Conservation (phyloP, 92 coral and sea anemone species). For the Zoanthus gigantus region DNA sequence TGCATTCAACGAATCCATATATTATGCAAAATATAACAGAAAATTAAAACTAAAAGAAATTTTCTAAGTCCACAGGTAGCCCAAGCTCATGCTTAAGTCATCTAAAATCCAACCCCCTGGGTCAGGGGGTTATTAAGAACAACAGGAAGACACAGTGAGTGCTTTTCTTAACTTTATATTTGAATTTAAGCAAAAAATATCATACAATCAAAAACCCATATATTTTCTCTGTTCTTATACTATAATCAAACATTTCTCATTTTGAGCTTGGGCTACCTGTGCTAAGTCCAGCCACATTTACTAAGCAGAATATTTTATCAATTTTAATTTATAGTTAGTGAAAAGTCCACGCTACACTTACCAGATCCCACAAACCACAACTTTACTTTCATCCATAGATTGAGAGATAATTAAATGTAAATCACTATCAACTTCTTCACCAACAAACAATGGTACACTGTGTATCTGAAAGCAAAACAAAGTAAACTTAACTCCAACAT, state of each 20-base stretch:
- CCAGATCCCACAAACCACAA: constrained; percentile 91
- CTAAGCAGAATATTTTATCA: neutral
- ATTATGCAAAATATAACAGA: no score
- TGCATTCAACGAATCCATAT: no score
- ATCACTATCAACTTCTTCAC: constrained; percentile 72
- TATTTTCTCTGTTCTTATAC: no score
- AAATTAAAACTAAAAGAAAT: neutral
- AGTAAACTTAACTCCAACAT: neutral
- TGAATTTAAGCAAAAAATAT: no score
- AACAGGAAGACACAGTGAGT: no score
- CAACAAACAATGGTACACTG: constrained; percentile 74
- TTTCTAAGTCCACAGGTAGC: neutral
- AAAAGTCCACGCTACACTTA: constrained; percentile 20
- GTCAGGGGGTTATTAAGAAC: no score
- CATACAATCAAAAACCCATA: no score
- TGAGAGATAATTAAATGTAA: constrained; percentile 81
- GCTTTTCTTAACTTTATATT: no score
- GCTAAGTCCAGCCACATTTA: neutral
- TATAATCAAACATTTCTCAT: neutral
- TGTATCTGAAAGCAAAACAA: constrained; percentile 64
- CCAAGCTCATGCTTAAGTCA: no score
- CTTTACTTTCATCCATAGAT: constrained; percentile 76
- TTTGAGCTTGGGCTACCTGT: no score
- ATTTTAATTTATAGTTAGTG: neutral
- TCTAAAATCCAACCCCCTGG: no score